Conservation (phyloP, 2,888 invertebrate species). For the Eulithis testata region DNA sequence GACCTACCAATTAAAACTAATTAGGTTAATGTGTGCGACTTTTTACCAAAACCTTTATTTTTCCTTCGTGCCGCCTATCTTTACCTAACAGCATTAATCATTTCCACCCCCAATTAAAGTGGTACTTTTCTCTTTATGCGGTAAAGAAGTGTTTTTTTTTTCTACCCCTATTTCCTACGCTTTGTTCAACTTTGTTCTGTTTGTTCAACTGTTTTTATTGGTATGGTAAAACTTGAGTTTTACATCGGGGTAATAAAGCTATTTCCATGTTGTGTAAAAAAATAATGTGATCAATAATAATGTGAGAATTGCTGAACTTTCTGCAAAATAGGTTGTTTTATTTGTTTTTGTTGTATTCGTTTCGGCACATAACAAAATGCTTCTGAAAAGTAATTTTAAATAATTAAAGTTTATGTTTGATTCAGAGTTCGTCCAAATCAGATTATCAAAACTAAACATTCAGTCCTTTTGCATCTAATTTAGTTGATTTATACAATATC, state of each 20-base stretch:
- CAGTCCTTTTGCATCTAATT: no score
- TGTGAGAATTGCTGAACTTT: neutral
- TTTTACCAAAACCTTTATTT: conserved; percentile 68
- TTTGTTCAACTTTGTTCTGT: conserved; percentile 66
- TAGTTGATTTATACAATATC: no score
- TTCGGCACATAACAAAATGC: no score
- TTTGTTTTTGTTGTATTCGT: neutral
- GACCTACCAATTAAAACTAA: conserved; percentile 81
- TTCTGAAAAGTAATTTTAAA: no score
- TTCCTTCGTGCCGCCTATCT: conserved; percentile 66
- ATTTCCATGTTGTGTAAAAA: conserved; percentile 42
- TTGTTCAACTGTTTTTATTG: conserved; percentile 70
- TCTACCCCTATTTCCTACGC: conserved; percentile 67
- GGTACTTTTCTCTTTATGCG: conserved; percentile 54
- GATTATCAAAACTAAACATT: no score
- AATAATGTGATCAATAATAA: conserved; percentile 27
- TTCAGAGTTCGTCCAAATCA: no score
- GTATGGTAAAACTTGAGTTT: conserved; percentile 61
- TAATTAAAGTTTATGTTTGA: no score
- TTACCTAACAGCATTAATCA: conserved; percentile 83
- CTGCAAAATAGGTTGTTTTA: neutral
- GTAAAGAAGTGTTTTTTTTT: conserved; percentile 61
- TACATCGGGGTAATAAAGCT: conserved; percentile 52
- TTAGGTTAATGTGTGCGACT: conserved; percentile 83
- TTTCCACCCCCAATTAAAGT: conserved; percentile 82